Conservation (phyloP, 2,888 invertebrate genomes). For the Epinotia brunnichana region DNA sequence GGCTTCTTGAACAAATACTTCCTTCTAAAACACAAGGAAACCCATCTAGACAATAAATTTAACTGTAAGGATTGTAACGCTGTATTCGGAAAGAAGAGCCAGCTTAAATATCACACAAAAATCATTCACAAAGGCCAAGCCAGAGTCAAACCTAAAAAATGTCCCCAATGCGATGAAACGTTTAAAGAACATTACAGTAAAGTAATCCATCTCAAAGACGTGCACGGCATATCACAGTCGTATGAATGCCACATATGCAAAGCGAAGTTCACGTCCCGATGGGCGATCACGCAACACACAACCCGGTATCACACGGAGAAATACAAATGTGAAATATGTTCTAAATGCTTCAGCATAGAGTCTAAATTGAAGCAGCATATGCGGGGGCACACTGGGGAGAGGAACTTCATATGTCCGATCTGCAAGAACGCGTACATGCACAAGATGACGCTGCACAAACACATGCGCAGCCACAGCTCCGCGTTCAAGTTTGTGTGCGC, state of each 20-base stretch:
- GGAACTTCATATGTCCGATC: slow-evolving; percentile 67
- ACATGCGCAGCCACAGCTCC: slow-evolving; percentile 66
- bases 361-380: slow-evolving; percentile 75
- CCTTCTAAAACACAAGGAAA: slow-evolving; percentile 60
- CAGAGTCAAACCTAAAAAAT: slow-evolving; percentile 56
- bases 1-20: slow-evolving; percentile 61
- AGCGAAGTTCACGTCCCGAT: slow-evolving; percentile 54
- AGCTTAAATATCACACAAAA: slow-evolving; percentile 71
- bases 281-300: slow-evolving; percentile 62
- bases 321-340: slow-evolving; percentile 73
- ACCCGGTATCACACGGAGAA: slow-evolving; percentile 70
- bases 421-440: slow-evolving; percentile 76
- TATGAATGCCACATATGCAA: slow-evolving; percentile 62
- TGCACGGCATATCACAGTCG: slow-evolving; percentile 57
- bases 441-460: slow-evolving; percentile 68
- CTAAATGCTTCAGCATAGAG: slow-evolving; percentile 72
- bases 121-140: slow-evolving; percentile 63
- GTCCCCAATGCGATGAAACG: slow-evolving; percentile 57
- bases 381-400: slow-evolving; percentile 70
- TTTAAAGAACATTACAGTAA: slow-evolving; percentile 67
- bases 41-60: slow-evolving; percentile 54
- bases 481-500: slow-evolving; percentile 53
- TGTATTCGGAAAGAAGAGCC: slow-evolving; percentile 68
- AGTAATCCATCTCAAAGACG: slow-evolving; percentile 59
- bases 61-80: slow-evolving; percentile 68